Evolutionary conservation across 2,113 vertebrate genomes (phyloP), one percentile per base, ranked within the genome.

Genomic region (Meles meles): DNA sequence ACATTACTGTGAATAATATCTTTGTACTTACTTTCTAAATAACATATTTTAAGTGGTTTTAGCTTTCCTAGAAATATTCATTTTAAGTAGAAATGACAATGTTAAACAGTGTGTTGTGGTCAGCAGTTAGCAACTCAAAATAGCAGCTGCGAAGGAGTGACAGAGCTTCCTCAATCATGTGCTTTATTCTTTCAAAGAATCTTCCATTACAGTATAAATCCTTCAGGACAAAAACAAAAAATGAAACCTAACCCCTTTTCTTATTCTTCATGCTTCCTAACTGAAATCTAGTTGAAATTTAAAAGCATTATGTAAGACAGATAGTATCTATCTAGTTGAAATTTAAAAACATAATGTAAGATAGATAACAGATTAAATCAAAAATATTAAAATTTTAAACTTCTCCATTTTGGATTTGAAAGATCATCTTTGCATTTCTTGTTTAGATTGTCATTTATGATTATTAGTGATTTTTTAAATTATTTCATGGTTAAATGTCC

Each of bases 91-190:
- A 83, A 90, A n/a, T 69, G 21, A 59, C 59, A 63, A 57, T 55
- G 17, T 18, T 57, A 90, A 77, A 37, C 37, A 81, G 25, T 29
- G 10, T 72, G 37, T 80, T 37, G 31, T 80, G 89, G 82, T 95
- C 86, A 96, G 89, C 85, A 88, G 9, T 69, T 17, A 94, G 63
- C 29, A 86, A 65, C 47, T 85, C 85, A 97, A 89, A 96, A 89
- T 37, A 96, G 63, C 31, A 94, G 37, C 17, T 61, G 20, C 18
- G 88, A 95, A 74, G 15, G 65, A 77, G 4, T 65, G n/a, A 90
- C 31, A 81, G 6, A 61, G 1, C 55, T 61, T 4, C n/a, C 67
- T 55, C 57, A n/a, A 17, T 72, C 42, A 37, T 57, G 18, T 63
- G 31, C 27, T 93, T 42, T 74, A 49, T 72, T 93, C 29, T 85